Evolutionary conservation across 2,797 vertebrate genomes (phyloP).

Genomic region (Petrocephalus sullivani): DNA sequence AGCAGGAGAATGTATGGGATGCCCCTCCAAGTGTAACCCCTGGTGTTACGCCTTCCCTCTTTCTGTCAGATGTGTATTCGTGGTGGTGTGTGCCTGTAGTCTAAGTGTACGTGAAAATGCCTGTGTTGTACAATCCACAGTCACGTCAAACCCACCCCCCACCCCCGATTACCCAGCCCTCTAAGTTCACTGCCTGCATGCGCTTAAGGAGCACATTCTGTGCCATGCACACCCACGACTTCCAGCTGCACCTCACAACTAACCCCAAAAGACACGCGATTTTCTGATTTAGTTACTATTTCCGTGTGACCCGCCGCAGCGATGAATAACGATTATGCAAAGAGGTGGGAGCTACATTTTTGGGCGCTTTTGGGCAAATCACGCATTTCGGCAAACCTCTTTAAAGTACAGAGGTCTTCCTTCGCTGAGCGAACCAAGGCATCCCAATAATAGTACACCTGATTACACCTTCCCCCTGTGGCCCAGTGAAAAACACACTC

Average conservation of each 20-base stretch:
- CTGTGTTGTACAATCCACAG: not conserved
- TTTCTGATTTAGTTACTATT: constrained; percentile 57
- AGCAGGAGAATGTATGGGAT: not conserved
- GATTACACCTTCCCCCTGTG: not conserved
- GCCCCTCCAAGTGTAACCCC: not conserved
- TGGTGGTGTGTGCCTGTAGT: not conserved
- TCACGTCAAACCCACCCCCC: not conserved
- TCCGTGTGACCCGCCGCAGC: constrained; percentile 43
- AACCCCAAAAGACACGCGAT: not conserved
- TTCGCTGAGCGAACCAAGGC: not conserved
- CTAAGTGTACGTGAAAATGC: not conserved
- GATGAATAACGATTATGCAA: constrained; percentile 25
- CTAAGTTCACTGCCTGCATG: not conserved
- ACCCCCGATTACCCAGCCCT: not conserved
- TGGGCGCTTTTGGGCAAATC: not conserved
- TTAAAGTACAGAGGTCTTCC: not conserved
- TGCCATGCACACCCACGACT: not conserved
- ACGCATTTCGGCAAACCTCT: not conserved
- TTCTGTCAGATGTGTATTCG: not conserved
- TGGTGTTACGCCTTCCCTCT: not conserved
- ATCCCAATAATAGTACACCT: constrained; percentile 10
- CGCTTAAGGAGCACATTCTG: not conserved
- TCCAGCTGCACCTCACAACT: not conserved
- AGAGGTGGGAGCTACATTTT: not conserved
- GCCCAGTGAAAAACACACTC: constrained; percentile 14